phyloP scores from a whole-genome alignment of 2,797 vertebrate species.

The Rhabdomys pumilio region DNA sequence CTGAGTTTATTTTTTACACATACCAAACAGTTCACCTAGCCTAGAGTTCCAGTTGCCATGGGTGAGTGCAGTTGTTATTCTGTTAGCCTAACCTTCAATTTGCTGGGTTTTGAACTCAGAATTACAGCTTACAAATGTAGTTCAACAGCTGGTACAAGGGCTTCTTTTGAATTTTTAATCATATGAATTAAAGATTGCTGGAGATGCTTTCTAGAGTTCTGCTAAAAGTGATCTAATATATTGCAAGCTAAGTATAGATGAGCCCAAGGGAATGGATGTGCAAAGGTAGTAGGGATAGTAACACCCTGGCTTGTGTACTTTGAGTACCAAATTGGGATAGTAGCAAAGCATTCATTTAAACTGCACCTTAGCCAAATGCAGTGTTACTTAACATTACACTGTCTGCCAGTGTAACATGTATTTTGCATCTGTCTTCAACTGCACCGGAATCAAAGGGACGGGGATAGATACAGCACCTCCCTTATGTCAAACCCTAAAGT shows the following conservation, averaged over 20 bases:
- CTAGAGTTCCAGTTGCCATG: constrained; percentile 90
- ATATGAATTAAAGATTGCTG: constrained; percentile 96
- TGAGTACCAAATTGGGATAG: constrained; percentile 77
- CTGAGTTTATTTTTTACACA: constrained; percentile 87
- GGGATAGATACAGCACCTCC: constrained; percentile 9
- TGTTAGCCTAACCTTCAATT: constrained; percentile 95
- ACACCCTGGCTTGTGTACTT: constrained; percentile 48
- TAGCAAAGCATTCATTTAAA: constrained; percentile 80
- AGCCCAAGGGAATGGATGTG: constrained; percentile 83
- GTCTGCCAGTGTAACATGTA: neutral
- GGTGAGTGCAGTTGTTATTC: constrained; percentile 92
- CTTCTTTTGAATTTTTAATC: constrained; percentile 96
- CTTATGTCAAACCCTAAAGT: neutral
- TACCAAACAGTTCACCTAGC: constrained; percentile 91
- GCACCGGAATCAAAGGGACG: neutral
- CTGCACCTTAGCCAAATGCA: neutral
- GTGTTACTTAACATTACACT: neutral
- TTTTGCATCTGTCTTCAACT: neutral
- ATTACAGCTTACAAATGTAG: constrained; percentile 94
- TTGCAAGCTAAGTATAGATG: constrained; percentile 89
- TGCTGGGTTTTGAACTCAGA: constrained; percentile 95
- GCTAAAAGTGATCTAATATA: constrained; percentile 87
- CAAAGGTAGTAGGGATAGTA: constrained; percentile 79
- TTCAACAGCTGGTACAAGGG: constrained; percentile 95
- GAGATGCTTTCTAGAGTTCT: constrained; percentile 90